Base-by-base conservation (phyloP, 1,140 invertebrate genomes). In the Eurytemora carolleeae region DNA sequence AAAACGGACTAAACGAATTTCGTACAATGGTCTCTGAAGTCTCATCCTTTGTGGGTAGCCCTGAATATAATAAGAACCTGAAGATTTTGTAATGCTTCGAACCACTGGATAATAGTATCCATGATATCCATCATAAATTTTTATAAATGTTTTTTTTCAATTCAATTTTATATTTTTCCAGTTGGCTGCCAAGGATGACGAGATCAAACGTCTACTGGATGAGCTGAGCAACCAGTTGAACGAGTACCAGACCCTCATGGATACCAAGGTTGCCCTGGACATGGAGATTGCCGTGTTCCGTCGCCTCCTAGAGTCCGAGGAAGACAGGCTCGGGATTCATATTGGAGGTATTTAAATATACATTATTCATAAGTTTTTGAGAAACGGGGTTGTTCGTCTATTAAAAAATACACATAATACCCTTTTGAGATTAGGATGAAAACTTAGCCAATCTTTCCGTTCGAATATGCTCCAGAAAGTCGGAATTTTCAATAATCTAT, bases 181-280 rank as follows among this genome's bases (percentile, higher is more conserved):
- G 62, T 21, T 66, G 24, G 25, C 58, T 56, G 25, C 55, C 3
- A 58, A 66, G 61, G 90, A 97, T 67, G 78, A 79, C 25, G 90
- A 95, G 72, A 75, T 97, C 63, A 72, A 78, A 1, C 75, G 80
- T 0, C 76, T 97, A 63, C 79, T 86, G 15, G 80, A 86, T 24
- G 83, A 90, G 67, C 87, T 96, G 79, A 79, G 84, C 2, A 77
- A 81, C n/a, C 84, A 95, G 67, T 72, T 93, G 59, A 79, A 85
- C 67, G 94, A 98, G 70, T 98, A 97, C 73, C 87, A 92, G 71
- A 90, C 94, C 70, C 79, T 98, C 25, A 87, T 98, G 82, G 93
- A 97, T 70, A 90, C 94, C 69, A 96, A 95, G 75, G 73, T 68
- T 16, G 88, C 87, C 24, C 75, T 99, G 55, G 95, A 98, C 73